A percentile compares a stretch with the other conserved stretches of the same genome.
Conservation (phyloP, 2,113 vertebrate species). For the Hemicordylus capensis region DNA sequence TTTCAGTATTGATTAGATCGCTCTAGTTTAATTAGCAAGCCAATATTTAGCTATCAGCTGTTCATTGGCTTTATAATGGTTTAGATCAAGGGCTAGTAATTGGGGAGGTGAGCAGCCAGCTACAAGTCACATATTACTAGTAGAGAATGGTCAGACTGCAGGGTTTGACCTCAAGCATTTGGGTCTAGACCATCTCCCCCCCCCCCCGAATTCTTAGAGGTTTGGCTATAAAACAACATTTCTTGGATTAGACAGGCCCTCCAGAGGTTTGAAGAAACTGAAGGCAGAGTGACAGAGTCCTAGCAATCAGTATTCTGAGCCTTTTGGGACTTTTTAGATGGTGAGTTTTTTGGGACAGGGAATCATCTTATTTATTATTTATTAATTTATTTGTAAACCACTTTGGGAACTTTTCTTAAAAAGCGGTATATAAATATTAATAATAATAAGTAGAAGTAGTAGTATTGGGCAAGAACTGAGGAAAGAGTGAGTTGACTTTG, state of each 20-base stretch:
- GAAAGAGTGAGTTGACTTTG: neutral
- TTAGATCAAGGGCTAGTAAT: neutral
- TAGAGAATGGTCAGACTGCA: neutral
- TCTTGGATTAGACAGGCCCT: neutral
- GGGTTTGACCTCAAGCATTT: neutral
- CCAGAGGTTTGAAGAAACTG: neutral
- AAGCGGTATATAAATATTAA: too few relatives aligned
- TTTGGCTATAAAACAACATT: neutral
- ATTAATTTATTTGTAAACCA: too few relatives aligned
- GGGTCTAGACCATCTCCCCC: neutral
- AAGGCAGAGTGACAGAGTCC: neutral
- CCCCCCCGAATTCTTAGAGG: neutral
- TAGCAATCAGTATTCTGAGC: neutral
- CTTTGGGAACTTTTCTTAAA: too few relatives aligned
- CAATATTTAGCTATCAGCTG: conserved; percentile 7
- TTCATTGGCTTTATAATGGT: neutral
- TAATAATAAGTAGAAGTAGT: too few relatives aligned
- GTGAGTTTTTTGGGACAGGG: too few relatives aligned
- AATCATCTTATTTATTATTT: too few relatives aligned
- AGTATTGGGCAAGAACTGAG: neutral
- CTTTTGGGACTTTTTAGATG: too few relatives aligned
- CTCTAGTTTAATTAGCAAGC: neutral
- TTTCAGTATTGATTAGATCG: conserved; percentile 19
- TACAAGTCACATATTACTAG: neutral
- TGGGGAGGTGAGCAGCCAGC: neutral